Conservation (phyloP, 1,140 invertebrate species). For the Wiebesia pumilae region DNA sequence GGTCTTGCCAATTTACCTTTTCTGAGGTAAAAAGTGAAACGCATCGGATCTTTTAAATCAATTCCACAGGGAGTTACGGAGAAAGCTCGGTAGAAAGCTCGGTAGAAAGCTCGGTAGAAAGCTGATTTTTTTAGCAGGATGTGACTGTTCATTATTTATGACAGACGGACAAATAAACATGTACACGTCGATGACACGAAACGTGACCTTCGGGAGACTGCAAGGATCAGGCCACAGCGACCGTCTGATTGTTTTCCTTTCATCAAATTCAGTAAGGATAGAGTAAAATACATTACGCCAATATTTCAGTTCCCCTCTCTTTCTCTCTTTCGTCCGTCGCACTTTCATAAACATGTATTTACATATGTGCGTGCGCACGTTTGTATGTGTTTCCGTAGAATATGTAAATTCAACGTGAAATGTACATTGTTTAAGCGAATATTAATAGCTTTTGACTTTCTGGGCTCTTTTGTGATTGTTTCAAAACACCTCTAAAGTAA, state of each 20-base stretch:
- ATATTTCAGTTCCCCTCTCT: conserved; percentile 7
- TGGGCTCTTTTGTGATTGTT: background rate
- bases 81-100: too few species aligned
- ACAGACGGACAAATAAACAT: conserved; percentile 29
- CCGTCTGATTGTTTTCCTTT: conserved; percentile 13
- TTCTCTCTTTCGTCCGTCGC: background rate
- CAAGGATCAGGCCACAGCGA: conserved; percentile 32
- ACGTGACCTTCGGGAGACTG: conserved; percentile 28
- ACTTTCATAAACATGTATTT: background rate
- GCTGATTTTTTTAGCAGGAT: conserved; percentile 50
- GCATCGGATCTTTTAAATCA: too few species aligned
- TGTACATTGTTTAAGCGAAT: background rate
- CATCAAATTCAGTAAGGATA: background rate
- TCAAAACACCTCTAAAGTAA: too few species aligned
- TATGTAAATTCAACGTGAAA: background rate
- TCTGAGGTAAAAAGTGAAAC: too few species aligned
- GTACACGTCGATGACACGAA: conserved; percentile 1
- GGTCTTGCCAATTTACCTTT: too few species aligned
- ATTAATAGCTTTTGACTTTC: conserved; percentile 2
- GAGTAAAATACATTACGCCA: background rate
- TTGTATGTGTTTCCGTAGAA: background rate
- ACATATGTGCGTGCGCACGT: too few species aligned
- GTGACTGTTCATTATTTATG: conserved; percentile 51
- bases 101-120: background rate
- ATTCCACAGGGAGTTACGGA: too few species aligned